Percentiles rank a stretch among this genome's conserved stretches.
phyloP scores from a whole-genome alignment of 2,113 vertebrate species.

The Mugil cephalus region DNA sequence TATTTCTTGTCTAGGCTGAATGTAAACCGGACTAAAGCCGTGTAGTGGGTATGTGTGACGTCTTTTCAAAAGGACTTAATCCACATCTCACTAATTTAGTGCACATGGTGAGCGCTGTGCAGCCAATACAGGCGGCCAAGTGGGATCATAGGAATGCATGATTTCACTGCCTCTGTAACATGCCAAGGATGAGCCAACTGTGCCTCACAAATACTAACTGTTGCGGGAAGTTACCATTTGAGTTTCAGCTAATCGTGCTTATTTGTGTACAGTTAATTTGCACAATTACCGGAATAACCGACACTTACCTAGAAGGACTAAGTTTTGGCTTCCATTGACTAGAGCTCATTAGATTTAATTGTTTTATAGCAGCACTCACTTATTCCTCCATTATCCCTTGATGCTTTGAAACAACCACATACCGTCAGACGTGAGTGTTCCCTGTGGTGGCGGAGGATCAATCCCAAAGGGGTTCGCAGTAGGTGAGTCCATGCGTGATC shows the following conservation, averaged over 20 bases:
- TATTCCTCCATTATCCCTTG: neutral
- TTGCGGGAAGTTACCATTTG: slow-evolving; percentile 26
- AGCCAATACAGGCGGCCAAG: slow-evolving; percentile 55
- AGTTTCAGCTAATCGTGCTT: slow-evolving; percentile 17
- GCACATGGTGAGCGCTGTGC: slow-evolving; percentile 50
- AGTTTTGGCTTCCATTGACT: neutral
- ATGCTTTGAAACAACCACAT: slow-evolving; percentile 53
- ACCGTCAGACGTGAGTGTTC: slow-evolving; percentile 93
- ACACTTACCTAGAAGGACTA: neutral
- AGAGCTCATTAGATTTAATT: slow-evolving; percentile 6
- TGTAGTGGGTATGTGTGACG: slow-evolving; percentile 10
- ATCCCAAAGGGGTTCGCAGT: slow-evolving; percentile 80
- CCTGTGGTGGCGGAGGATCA: slow-evolving; percentile 89
- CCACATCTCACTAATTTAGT: slow-evolving; percentile 54
- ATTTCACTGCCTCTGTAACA: slow-evolving; percentile 62
- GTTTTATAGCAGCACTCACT: slow-evolving; percentile 1
- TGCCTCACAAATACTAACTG: slow-evolving; percentile 37
- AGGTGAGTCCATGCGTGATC: slow-evolving; percentile 84
- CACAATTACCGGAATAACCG: neutral
- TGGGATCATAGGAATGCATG: slow-evolving; percentile 70
- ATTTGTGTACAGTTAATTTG: slow-evolving; percentile 13
- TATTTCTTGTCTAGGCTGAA: neutral
- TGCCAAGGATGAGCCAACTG: slow-evolving; percentile 67
- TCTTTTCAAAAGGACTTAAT: slow-evolving; percentile 29
- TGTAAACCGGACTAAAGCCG: neutral